Base-by-base conservation (phyloP, 2,113 vertebrate genomes). In the Terrapene triunguis region DNA sequence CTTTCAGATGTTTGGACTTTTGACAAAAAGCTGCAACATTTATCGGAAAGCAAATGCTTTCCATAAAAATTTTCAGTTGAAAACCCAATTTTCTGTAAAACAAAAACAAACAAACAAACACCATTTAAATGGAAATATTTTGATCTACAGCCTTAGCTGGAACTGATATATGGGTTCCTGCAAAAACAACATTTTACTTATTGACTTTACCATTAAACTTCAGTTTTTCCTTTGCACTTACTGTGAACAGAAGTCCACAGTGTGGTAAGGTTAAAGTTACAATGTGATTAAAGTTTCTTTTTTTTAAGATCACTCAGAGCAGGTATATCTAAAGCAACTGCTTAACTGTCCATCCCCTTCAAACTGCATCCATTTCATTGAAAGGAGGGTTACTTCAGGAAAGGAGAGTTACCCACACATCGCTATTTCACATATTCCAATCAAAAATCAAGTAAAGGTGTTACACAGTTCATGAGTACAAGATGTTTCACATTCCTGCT, bases 41-140 rank as follows among this genome's bases (percentile, higher is more conserved):
- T 80, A 12, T 48, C 0, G 0, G 50, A 11, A 62, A n/a, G 1
- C 21, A 85, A 65, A 29, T 21, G 9, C 2, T 0, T 1, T 29
- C 69, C n/a, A 72, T 17, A 35, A 72, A 25, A 83, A 82, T 16
- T 5, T 12, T 29, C 3, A 50, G 2, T 48, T 83, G 91, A 74
- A 90, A 90, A 48, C 3, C 80, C 8, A 3, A 53, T 16, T 85
- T 92, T 16, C 55, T 83, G 13, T 57, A 88, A 90, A 90, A 53
- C 51, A 53, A 53, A 53, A 17, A 47, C 14, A 13, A 50, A 50
- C 50, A 12, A 50, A 50, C 50, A 50, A 29, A 65, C 35, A 35
- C 13, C 6, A 65, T 65, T 35, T 65, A 13, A 17, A 35, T 65
- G 29, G 59, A 65, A 65, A 14, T 65, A 9, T 29, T n/a, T n/a